Percentiles rank a stretch among this genome's conserved stretches.
phyloP scores from a whole-genome alignment of 2,113 vertebrate genomes.

The Spea multiplicata region DNA sequence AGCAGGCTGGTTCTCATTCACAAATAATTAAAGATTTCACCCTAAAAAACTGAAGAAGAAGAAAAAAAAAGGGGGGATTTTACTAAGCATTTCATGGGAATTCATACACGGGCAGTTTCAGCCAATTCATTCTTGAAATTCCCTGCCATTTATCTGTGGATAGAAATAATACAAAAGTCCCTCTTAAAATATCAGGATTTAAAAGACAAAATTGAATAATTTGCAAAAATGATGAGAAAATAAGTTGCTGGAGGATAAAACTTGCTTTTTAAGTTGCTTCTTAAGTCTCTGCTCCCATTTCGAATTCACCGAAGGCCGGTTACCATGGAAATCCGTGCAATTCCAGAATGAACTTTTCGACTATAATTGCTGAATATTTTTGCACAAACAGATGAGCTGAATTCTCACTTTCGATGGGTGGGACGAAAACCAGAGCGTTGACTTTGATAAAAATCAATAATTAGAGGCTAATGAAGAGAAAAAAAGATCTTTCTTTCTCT shows the following conservation, averaged over 20 bases:
- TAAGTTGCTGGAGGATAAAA: constrained; percentile 40
- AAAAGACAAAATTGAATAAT: background rate
- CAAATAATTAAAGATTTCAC: too few species aligned
- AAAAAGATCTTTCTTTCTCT: too few species aligned
- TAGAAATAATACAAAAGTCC: too few species aligned
- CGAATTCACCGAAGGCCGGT: constrained; percentile 60
- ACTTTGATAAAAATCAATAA: background rate
- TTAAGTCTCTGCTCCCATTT: constrained; percentile 51
- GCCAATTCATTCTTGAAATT: too few species aligned
- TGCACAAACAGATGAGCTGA: constrained; percentile 46
- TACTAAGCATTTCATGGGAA: too few species aligned
- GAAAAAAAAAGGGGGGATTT: too few species aligned
- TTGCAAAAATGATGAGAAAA: constrained; percentile 28
- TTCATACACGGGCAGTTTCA: too few species aligned
- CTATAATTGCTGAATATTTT: constrained; percentile 57
- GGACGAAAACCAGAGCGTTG: background rate
- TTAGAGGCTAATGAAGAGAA: too few species aligned
- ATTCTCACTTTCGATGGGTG: constrained; percentile 45
- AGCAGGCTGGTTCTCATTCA: too few species aligned
- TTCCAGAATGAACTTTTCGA: constrained; percentile 50
- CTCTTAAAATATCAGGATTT: too few species aligned
- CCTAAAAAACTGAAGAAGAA: too few species aligned
- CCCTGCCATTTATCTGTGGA: too few species aligned
- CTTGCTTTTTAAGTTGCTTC: constrained; percentile 42
- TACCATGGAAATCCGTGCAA: constrained; percentile 64